These are phyloP conservation scores for Eptatretus burgeri DNA, from an alignment of 2,113 vertebrate species.

Conservation along the genomic window DNA sequence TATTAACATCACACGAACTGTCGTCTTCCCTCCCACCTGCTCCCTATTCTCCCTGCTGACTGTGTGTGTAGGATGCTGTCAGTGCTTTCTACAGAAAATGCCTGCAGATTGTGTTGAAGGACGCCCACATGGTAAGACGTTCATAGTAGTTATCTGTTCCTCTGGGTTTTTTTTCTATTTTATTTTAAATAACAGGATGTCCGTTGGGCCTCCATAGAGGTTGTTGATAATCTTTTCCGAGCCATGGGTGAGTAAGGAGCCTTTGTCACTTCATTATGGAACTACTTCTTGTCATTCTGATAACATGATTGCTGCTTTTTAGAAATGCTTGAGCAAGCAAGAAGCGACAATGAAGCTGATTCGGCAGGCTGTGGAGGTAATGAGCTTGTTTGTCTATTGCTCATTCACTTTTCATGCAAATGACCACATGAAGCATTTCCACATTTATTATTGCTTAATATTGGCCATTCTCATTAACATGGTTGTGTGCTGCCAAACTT, in stretches of 20 bases:
- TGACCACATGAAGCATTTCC: neutral
- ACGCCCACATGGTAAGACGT: constrained; percentile 51
- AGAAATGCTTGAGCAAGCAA: constrained; percentile 65
- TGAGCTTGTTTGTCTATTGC: constrained; percentile 11
- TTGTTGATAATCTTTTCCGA: neutral
- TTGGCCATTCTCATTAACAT: neutral
- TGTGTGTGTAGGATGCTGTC: constrained; percentile 35
- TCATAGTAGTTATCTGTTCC: no score
- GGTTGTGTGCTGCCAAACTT: constrained; percentile 7
- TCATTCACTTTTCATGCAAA: neutral
- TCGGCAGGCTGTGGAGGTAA: constrained; percentile 86
- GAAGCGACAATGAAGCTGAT: constrained; percentile 69
- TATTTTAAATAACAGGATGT: no score
- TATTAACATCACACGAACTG: no score
- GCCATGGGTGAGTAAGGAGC: neutral
- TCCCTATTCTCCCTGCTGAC: no score
- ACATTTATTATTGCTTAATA: neutral
- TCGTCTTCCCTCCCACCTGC: no score
- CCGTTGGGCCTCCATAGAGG: neutral
- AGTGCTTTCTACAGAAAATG: constrained; percentile 70
- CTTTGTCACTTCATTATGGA: neutral
- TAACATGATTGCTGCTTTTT: constrained; percentile 8
- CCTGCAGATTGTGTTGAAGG: constrained; percentile 67
- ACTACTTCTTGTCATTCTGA: neutral
- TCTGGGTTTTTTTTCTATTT: neutral